Evolutionary conservation across 1,140 invertebrate genomes (phyloP).

Genomic region (Rhopalosiphum maidis): DNA sequence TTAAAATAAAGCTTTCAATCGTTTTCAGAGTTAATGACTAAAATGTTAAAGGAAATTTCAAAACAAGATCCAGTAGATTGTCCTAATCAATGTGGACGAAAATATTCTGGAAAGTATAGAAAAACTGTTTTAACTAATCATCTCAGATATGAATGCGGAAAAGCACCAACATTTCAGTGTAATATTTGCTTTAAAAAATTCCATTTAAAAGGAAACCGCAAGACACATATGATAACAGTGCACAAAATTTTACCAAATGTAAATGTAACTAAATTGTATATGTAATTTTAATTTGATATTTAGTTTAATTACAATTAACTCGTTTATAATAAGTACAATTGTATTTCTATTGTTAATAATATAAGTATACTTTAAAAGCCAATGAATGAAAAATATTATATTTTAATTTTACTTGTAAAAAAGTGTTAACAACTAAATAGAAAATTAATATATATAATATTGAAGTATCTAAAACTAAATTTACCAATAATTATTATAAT

Average conservation of each 20-base stretch:
- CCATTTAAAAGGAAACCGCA: constrained; percentile 72
- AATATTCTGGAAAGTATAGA: constrained; percentile 68
- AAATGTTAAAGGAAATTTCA: constrained; percentile 27
- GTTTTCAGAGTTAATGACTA: constrained; percentile 6
- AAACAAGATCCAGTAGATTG: constrained; percentile 44
- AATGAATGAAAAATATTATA: background rate
- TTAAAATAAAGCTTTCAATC: background rate
- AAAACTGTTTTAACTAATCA: constrained; percentile 65
- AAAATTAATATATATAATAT: background rate
- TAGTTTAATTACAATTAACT: background rate
- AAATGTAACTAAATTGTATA: background rate
- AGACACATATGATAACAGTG: constrained; percentile 62
- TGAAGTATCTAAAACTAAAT: background rate
- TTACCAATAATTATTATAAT: background rate
- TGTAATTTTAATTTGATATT: background rate
- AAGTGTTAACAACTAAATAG: background rate
- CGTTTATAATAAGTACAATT: background rate
- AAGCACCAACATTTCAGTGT: constrained; percentile 65
- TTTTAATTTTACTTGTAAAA: too few relatives aligned
- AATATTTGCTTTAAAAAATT: constrained; percentile 76
- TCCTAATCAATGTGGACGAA: constrained; percentile 59
- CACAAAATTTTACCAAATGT: constrained; percentile 48
- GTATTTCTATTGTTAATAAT: background rate
- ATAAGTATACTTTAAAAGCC: background rate
- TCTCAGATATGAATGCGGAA: constrained; percentile 71